phyloP scores from a whole-genome alignment of 2,797 vertebrate genomes.

The Poeciliopsis infans region DNA sequence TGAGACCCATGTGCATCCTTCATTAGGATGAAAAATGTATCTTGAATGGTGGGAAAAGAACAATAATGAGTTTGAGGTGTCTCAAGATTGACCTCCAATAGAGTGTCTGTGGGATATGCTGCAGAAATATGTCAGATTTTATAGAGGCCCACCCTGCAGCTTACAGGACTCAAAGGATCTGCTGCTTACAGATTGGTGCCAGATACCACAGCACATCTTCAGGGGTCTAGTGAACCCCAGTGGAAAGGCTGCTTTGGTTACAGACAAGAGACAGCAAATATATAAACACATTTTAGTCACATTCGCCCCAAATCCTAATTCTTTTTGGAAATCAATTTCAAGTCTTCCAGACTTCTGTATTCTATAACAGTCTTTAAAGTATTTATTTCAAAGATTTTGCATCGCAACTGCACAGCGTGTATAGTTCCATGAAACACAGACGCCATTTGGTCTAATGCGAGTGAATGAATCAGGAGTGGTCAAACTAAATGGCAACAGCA shows the following conservation, averaged over 20 bases:
- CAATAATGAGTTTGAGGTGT: background rate
- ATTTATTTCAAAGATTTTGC: too few relatives aligned
- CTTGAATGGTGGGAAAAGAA: background rate
- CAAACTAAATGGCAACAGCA: slow-evolving; percentile 5
- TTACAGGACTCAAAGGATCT: slow-evolving; percentile 8
- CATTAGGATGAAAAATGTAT: background rate
- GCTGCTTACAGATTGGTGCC: background rate
- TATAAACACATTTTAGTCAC: background rate
- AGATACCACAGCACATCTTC: slow-evolving; percentile 1
- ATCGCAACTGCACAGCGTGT: background rate
- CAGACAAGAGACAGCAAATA: background rate
- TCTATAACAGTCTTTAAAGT: background rate
- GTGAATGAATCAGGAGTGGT: background rate
- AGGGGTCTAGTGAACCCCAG: background rate
- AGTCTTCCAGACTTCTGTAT: background rate
- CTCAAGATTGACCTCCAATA: background rate
- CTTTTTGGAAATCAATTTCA: background rate
- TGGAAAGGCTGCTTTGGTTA: background rate
- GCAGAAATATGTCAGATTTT: background rate
- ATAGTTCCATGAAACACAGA: background rate
- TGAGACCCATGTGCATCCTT: background rate
- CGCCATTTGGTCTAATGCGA: background rate
- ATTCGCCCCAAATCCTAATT: background rate
- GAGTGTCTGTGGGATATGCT: background rate
- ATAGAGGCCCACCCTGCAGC: background rate